Base-by-base conservation (phyloP, 1,140 invertebrate genomes). In the Drosophila bipectinata region DNA sequence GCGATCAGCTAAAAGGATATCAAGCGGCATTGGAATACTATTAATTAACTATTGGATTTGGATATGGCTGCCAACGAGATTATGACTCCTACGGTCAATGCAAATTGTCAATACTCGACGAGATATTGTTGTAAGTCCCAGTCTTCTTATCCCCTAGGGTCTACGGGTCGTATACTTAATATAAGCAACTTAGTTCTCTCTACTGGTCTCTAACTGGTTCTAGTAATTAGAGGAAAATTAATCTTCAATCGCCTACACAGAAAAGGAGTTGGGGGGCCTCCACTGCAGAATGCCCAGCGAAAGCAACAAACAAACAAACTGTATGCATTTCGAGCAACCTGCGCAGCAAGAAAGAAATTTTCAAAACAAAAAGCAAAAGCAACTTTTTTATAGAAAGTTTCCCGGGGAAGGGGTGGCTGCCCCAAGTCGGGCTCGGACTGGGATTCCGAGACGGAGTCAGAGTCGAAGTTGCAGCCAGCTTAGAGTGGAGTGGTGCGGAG, bases 21-120 rank as follows among this genome's bases (percentile, higher is more conserved):
- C 32, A 4, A 53, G 1, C 48, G 34, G 26, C 15, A 53, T 72
- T 53, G 47, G 53, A 66, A 45, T 64, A 68, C 24, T 32, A 61
- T 59, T 15, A 72, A 41, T 47, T 9, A 14, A 48, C 57, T 9
- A 45, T 47, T 34, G 69, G 45, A 64, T 45, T 77, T 83, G 83
- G 79, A 88, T 78, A 90, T 90, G 88, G 88, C 88, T 74, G 90
- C 75, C 82, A 91, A 89, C 75, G 90, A 91, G 79, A 91, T 91
- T 52, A 90, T 91, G 90, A 83, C 89, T 73, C 90, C 90, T 56
- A 83, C 74, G 75, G 90, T 91, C 77, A 91, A 91, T 77, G 82
- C 90, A 14, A 91, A 91, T 76, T 91, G 90, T 62, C 90, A 91
- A 66, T 91, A 91, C 74, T 91, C 90, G 14, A 91, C 90, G 59